Conservation (phyloP, 2,113 vertebrate species). For the Litocranius walleri region DNA sequence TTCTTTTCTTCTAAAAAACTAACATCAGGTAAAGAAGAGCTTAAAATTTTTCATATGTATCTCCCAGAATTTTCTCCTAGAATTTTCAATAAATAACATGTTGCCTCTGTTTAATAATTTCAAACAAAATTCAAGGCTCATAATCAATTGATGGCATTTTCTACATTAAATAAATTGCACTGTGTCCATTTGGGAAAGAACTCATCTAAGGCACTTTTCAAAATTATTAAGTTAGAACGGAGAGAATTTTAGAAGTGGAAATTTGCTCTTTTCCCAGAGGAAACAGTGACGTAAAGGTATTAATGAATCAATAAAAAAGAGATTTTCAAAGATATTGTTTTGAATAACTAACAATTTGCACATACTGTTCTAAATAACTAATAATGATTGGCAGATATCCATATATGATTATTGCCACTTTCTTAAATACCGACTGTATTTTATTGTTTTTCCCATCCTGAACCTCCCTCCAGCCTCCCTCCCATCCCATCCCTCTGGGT, state of each 20-base stretch:
- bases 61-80: background rate
- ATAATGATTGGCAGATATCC: too few species aligned
- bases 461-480: background rate
- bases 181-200: background rate
- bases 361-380: background rate
- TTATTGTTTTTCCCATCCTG: background rate
- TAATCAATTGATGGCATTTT: background rate
- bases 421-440: background rate
- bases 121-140: background rate
- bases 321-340: background rate
- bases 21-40: background rate
- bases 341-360: background rate
- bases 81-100: background rate
- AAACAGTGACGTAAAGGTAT: background rate
- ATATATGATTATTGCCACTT: background rate
- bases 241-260: background rate
- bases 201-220: background rate
- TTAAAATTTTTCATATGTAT: background rate
- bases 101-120: background rate
- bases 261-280: background rate
- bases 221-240: background rate
- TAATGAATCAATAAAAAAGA: background rate
- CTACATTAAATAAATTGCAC: background rate
- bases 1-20: background rate
- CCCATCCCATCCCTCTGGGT: background rate